phyloP scores from a whole-genome alignment of 92 coral and sea anemone species.

The Nematostella vectensis region DNA sequence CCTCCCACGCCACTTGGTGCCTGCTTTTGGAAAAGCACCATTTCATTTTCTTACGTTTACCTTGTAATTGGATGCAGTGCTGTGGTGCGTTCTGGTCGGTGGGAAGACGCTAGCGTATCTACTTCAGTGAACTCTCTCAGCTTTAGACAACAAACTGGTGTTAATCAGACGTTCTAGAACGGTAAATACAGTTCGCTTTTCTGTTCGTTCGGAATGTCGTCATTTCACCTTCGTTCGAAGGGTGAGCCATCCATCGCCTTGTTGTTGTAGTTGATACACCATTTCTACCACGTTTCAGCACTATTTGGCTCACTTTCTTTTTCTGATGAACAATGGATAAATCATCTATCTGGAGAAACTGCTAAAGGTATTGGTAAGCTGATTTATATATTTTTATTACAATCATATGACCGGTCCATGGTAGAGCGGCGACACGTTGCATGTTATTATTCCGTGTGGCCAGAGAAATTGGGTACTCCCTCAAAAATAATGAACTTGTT shows the following conservation, averaged over 20 bases:
- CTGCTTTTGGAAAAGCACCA: constrained; percentile 45
- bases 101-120: constrained; percentile 13
- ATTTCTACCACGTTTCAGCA: constrained; percentile 44
- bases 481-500: constrained; percentile 5
- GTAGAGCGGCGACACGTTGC: constrained; percentile 54
- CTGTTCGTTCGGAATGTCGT: constrained; percentile 51
- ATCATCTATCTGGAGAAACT: constrained; percentile 24
- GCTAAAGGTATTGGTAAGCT: constrained; percentile 40
- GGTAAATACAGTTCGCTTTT: constrained; percentile 43
- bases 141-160: too few species aligned
- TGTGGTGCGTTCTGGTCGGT: constrained; percentile 18
- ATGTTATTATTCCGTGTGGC: constrained; percentile 18
- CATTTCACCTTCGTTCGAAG: constrained; percentile 60
- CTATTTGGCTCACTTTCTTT: constrained; percentile 12
- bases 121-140: too few species aligned
- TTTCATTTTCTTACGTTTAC: constrained; percentile 59
- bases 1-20: constrained; percentile 61
- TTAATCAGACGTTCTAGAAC: constrained; percentile 17
- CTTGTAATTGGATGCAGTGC: constrained; percentile 53
- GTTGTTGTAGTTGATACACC: constrained; percentile 25
- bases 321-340: constrained; percentile 18
- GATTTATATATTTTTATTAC: constrained; percentile 17
- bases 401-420: constrained; percentile 59
- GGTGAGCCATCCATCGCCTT: constrained; percentile 34
- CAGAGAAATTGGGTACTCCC: constrained; percentile 26